Base-by-base conservation (phyloP, 1,140 invertebrate genomes). In the Rhopalosiphum padi region DNA sequence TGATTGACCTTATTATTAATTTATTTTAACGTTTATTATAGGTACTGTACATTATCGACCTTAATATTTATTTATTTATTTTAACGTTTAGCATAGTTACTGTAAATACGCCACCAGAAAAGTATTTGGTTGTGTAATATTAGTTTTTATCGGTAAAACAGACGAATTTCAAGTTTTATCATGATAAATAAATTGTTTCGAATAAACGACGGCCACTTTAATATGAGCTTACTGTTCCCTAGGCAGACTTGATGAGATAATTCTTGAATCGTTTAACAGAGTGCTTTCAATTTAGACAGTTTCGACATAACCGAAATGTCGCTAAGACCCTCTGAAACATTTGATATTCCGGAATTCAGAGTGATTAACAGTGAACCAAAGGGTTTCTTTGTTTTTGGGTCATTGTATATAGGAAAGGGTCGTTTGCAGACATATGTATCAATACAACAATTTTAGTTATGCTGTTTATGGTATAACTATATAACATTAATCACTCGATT, bases 401-500 rank as follows among this genome's bases (percentile, higher is more conserved):
- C 86, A 88, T 51, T 88, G 86, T 51, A 48, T 51, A 30, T 23
- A 30, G 18, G 30, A 51, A 35, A 51, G 30, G 85, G 85, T 87
- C 43, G 43, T 48, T 88, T 30, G 23, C 18, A 35, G 18, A 35
- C 48, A 53, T 37, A 35, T 88, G 30, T 25, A 35, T n/a, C 18
- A n/a, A 53, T n/a, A 53, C n/a, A 53, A 53, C n/a, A 89, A 89
- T 89, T 89, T 89, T 51, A 89, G 87, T 89, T 53, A 89, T 53
- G 48, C 46, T 35, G n/a, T 53, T 21, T 53, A 55, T 35, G 9
- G 46, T 87, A 11, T 48, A 23, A 48, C n/a, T 21, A 46, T 46
- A 41, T 41, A n/a, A 85, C 41, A 25, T 86, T 51, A 88, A 53
- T 23, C 37, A 53, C 25, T 37, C 35, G 51, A 90, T 41, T 41